Conservation (phyloP, 1,140 invertebrate genomes). For the Heterodera schachtii region DNA sequence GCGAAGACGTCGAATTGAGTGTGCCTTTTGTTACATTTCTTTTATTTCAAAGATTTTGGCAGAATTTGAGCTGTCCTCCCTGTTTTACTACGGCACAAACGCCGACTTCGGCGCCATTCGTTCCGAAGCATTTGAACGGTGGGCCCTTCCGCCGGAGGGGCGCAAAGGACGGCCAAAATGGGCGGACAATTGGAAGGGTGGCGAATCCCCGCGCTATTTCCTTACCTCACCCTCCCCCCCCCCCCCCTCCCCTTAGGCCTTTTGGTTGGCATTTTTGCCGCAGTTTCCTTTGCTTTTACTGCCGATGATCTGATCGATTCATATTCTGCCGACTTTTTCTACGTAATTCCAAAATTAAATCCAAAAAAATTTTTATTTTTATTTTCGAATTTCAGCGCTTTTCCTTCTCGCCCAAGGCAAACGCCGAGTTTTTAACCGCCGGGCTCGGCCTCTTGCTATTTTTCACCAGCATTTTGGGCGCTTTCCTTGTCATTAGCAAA, state of each 20-base stretch:
- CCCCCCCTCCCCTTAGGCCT: constrained; percentile 4
- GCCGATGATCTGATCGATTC: constrained; percentile 52
- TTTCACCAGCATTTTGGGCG: constrained; percentile 46
- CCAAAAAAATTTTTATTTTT: constrained; percentile 8
- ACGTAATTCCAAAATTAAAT: constrained; percentile 19
- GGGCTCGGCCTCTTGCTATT: constrained; percentile 39
- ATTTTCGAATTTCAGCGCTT: constrained; percentile 32
- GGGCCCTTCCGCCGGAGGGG: background rate
- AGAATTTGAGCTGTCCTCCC: constrained; percentile 32
- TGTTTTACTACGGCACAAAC: constrained; percentile 30
- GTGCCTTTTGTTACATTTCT: background rate
- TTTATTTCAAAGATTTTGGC: constrained; percentile 32
- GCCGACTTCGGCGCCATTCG: constrained; percentile 29
- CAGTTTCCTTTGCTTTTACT: constrained; percentile 48
- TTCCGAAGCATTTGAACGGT: constrained; percentile 36
- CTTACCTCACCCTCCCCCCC: background rate
- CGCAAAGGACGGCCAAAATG: constrained; percentile 8
- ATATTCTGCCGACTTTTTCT: constrained; percentile 48
- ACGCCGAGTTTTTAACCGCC: constrained; percentile 32
- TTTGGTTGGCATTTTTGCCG: constrained; percentile 43
- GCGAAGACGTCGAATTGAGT: constrained; percentile 7
- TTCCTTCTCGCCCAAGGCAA: constrained; percentile 1
- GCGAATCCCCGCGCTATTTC: background rate
- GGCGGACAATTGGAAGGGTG: constrained; percentile 35
- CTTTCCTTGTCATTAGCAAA: constrained; percentile 37